Evolutionary conservation across 2,888 invertebrate genomes (phyloP).

Genomic region (Eristalinus sepulchralis): DNA sequence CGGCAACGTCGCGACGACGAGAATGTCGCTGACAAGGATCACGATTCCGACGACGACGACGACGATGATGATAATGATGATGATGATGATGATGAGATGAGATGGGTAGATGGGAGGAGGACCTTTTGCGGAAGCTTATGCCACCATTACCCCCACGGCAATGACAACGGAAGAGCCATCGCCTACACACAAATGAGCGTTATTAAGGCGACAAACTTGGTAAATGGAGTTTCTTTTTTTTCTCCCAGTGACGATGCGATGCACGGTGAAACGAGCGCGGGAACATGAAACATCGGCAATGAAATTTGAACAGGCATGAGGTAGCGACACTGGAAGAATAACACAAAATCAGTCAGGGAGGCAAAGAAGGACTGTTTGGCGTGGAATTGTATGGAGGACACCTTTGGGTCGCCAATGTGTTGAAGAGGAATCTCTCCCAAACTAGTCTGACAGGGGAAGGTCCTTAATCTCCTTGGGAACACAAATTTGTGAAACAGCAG

Average conservation of each 20-base stretch:
- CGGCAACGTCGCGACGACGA: not conserved
- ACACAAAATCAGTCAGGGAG: not conserved
- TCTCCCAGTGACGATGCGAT: not conserved
- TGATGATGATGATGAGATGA: not conserved
- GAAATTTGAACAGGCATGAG: not conserved
- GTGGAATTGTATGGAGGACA: no score
- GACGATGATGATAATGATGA: not conserved
- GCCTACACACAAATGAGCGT: constrained; percentile 51
- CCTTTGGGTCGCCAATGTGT: no score
- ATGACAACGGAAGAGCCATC: not conserved
- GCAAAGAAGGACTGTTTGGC: no score
- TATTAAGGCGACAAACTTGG: constrained; percentile 57
- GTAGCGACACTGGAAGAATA: not conserved
- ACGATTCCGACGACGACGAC: not conserved
- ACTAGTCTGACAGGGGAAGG: no score
- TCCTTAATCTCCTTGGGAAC: no score
- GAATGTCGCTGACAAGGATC: no score
- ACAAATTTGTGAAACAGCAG: no score
- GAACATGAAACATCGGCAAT: not conserved
- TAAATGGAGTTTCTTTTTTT: constrained; percentile 59
- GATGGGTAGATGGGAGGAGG: not conserved
- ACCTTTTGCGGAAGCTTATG: constrained; percentile 66
- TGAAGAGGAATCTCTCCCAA: no score
- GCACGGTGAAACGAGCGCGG: not conserved
- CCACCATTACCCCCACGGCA: constrained; percentile 48